Evolutionary conservation across 2,888 invertebrate species (phyloP), one percentile per base, ranked within the genome.

Genomic region (Cloeon dipterum): DNA sequence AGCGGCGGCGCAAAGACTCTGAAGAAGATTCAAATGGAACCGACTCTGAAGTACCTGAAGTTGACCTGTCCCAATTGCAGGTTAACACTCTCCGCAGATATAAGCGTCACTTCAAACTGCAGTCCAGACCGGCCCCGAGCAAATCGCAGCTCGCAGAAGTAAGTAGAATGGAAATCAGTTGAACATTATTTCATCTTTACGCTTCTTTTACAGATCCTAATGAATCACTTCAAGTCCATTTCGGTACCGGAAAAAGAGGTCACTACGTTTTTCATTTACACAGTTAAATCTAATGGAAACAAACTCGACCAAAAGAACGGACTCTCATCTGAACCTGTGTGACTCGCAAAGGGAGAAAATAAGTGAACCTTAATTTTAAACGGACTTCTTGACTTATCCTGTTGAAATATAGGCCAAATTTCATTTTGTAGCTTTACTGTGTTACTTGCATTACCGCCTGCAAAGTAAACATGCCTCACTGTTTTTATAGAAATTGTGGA

Each of bases 71-170:
- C 50, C 86, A 89, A 53, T 63, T 94, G 41, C 91, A 91, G 62
- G 75, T 91, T 11, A 88, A 89, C 51, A 91, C 94, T n/a, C 55
- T 94, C 41, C 67, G 89, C 43, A 63, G 93, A 40, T 94, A 94
- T 54, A 94, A 93, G 57, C 72, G 79, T 43, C 86, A 89, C 54
- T 94, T 77, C 54, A 93, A 93, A 58, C 76, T 94, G 40, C 69
- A 81, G 26, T 83, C 89, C 10, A 64, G 85, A 48, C 93, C 88
- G 34, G 88, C 91, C 20, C 65, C 88, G 46, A 93, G 91, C 54
- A 93, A 96, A 59, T 81, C 86, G 40, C 93, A 93, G 61, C 63
- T 94, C 51, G 86, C 89, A 44, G 94, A 94, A 66, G 91, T 93
- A 66, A 75, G 68, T 59, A 40, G 17, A 20, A 29, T 35, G 16